phyloP scores from a whole-genome alignment of 2,797 vertebrate species.

The Garrulus glandarius region DNA sequence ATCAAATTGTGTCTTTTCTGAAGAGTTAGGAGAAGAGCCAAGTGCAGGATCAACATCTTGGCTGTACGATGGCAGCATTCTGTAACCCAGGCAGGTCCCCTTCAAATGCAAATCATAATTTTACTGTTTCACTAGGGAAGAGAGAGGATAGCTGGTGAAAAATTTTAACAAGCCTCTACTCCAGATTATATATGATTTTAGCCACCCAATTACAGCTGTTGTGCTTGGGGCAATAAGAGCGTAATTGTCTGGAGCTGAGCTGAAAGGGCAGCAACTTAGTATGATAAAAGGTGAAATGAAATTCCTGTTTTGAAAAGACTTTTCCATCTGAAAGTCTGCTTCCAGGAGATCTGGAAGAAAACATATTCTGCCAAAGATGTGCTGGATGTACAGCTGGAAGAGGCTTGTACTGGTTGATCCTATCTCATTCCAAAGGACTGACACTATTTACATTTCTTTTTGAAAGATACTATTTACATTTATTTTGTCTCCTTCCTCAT shows the following conservation, averaged over 20 bases:
- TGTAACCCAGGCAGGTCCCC: neutral
- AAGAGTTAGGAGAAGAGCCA: neutral
- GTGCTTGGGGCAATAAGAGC: neutral
- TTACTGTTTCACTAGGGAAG: neutral
- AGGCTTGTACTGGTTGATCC: neutral
- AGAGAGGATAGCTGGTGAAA: neutral
- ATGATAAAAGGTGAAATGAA: neutral
- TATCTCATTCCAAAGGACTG: neutral
- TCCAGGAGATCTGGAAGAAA: neutral
- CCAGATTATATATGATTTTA: neutral
- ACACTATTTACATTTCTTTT: neutral
- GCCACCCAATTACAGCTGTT: neutral
- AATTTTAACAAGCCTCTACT: neutral
- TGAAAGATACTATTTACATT: neutral
- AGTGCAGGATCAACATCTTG: rapidly evolving
- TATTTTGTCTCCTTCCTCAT: neutral
- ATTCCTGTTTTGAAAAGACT: neutral
- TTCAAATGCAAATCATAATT: neutral
- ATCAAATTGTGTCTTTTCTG: neutral
- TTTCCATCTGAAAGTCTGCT: neutral
- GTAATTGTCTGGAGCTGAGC: neutral
- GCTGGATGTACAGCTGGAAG: neutral
- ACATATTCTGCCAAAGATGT: neutral
- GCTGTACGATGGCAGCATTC: neutral
- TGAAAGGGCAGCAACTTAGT: neutral